Conservation (phyloP, 2,888 invertebrate genomes). For the Mythimna impura region DNA sequence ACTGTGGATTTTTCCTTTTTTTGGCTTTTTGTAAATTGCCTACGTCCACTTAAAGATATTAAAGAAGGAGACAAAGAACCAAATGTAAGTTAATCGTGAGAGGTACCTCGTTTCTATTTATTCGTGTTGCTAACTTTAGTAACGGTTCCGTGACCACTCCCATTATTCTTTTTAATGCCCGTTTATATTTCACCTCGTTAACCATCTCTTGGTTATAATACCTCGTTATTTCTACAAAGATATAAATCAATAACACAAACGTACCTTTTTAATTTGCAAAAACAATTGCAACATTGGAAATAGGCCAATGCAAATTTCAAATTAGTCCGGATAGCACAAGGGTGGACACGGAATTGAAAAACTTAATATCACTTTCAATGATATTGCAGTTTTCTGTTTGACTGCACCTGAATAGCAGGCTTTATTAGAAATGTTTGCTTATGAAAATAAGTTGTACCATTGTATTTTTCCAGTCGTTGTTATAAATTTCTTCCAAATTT, state of each 20-base stretch:
- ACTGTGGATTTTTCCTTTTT: slow-evolving; percentile 80
- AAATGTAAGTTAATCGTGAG: slow-evolving; percentile 78
- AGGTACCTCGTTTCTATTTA: slow-evolving; percentile 67
- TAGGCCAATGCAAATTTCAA: slow-evolving; percentile 37
- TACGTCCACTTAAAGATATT: slow-evolving; percentile 88
- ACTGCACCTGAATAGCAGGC: slow-evolving; percentile 25
- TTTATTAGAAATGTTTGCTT: slow-evolving; percentile 41
- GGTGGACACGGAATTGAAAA: slow-evolving; percentile 8
- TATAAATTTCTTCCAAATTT: neutral
- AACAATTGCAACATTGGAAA: slow-evolving; percentile 22
- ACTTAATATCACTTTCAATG: slow-evolving; percentile 21
- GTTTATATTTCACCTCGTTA: slow-evolving; percentile 49
- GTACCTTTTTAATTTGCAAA: slow-evolving; percentile 21
- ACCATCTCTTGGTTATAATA: slow-evolving; percentile 25
- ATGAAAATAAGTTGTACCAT: slow-evolving; percentile 20
- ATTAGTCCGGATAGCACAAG: slow-evolving; percentile 10
- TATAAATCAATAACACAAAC: slow-evolving; percentile 4
- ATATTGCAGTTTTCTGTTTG: slow-evolving; percentile 42
- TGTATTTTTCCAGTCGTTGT: slow-evolving; percentile 13
- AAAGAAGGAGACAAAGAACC: slow-evolving; percentile 82
- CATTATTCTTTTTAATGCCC: slow-evolving; percentile 51
- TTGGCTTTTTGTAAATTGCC: slow-evolving; percentile 86
- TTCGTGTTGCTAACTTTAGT: slow-evolving; percentile 55
- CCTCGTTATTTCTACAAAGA: slow-evolving; percentile 15
- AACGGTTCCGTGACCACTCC: slow-evolving; percentile 34